A percentile compares a stretch with the other conserved stretches of the same genome.
These are phyloP conservation scores for Isoperla grammatica DNA, from an alignment of 2,888 invertebrate genomes.

Conservation along the genomic window DNA sequence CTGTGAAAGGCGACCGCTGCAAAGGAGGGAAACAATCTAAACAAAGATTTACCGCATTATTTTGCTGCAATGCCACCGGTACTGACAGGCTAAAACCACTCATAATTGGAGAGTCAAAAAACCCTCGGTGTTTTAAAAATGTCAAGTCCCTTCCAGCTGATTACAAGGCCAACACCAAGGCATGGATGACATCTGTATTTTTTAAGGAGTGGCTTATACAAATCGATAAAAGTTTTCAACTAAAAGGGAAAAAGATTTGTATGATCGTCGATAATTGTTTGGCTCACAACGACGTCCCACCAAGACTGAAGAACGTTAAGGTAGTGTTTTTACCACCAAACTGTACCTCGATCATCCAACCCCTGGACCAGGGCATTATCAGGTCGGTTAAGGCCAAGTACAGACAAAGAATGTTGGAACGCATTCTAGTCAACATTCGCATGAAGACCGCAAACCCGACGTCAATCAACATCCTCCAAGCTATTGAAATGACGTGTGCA, in stretches of 20 bases:
- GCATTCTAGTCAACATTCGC: too few species aligned
- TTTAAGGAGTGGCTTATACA: neutral
- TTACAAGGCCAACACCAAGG: neutral
- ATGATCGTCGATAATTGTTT: neutral
- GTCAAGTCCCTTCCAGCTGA: neutral
- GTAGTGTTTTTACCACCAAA: conserved; percentile 4
- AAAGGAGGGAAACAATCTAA: neutral
- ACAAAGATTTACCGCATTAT: neutral
- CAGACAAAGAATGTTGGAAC: neutral
- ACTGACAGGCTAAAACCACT: neutral
- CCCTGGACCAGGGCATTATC: conserved; percentile 3
- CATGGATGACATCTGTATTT: neutral
- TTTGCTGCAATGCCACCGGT: neutral
- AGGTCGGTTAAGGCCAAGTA: neutral
- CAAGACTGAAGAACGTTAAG: neutral
- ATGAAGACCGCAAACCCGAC: too few species aligned
- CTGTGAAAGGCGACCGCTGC: neutral
- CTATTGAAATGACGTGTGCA: too few species aligned
- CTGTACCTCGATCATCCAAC: neutral
- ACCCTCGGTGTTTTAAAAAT: neutral
- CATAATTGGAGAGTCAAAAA: neutral
- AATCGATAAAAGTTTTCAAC: neutral
- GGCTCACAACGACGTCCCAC: neutral
- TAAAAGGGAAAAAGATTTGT: neutral
- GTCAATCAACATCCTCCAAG: too few species aligned